Evolutionary conservation across 2,888 invertebrate species (phyloP).

Genomic region (Petrophora chlorosata): DNA sequence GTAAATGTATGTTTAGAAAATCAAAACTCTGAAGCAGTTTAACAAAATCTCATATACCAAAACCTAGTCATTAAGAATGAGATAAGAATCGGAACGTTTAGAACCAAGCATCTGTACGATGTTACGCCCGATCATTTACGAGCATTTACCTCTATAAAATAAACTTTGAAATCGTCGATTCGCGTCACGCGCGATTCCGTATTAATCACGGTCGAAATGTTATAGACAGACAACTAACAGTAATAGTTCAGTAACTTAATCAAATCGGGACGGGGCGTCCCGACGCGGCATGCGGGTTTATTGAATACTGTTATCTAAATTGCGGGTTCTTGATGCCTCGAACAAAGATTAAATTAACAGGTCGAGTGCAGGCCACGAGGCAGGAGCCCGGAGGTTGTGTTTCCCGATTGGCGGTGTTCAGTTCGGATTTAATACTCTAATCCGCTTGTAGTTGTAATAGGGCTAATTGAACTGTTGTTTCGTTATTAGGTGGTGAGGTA

Average conservation of each 20-base stretch:
- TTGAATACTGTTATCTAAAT: conserved; percentile 79
- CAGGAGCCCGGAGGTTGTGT: conserved; percentile 55
- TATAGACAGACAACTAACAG: conserved; percentile 51
- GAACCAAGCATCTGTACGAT: conserved; percentile 21
- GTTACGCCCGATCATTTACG: conserved; percentile 42
- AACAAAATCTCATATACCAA: not conserved
- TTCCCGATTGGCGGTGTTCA: conserved; percentile 58
- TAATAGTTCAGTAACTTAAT: conserved; percentile 73
- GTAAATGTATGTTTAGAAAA: too few species aligned
- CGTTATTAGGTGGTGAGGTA: conserved; percentile 32
- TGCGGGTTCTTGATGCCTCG: conserved; percentile 69
- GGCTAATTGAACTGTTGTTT: conserved; percentile 70
- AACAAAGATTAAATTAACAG: conserved; percentile 78
- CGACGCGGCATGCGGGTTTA: conserved; percentile 67
- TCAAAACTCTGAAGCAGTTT: not conserved
- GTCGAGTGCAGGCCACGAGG: conserved; percentile 57
- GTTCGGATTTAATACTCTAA: conserved; percentile 62
- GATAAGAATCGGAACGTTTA: conserved; percentile 1
- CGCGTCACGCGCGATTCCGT: conserved; percentile 47
- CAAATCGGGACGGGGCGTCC: conserved; percentile 65
- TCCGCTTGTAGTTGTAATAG: conserved; percentile 67
- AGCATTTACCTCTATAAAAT: conserved; percentile 43
- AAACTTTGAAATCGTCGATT: conserved; percentile 46
- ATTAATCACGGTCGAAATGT: conserved; percentile 43
- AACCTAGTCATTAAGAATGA: not conserved